Percentiles rank a stretch among this genome's conserved stretches.
phyloP scores from a whole-genome alignment of 2,797 vertebrate genomes.

The Enteromius thamalakanensis region DNA sequence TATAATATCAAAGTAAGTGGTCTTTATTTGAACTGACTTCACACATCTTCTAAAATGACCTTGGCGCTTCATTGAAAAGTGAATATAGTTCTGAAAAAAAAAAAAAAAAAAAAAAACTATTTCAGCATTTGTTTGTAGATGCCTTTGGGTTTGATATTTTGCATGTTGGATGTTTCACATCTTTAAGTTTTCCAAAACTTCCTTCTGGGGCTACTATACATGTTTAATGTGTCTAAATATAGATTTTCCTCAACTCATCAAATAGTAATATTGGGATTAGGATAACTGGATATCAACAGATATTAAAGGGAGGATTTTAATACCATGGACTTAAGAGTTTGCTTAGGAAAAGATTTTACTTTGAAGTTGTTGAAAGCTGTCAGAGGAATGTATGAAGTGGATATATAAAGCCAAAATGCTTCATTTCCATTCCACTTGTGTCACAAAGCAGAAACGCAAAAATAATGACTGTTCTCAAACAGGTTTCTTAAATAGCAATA shows the following conservation, averaged over 20 bases:
- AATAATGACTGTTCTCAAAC: neutral
- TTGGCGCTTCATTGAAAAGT: neutral
- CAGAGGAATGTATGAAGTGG: neutral
- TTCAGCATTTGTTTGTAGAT: conserved; percentile 8
- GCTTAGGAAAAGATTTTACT: conserved; percentile 19
- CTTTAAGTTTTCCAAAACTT: neutral
- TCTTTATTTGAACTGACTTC: neutral
- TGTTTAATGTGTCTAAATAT: conserved; percentile 3
- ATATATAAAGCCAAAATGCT: neutral
- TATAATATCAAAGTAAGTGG: neutral
- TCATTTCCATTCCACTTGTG: neutral
- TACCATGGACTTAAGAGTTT: conserved; percentile 15
- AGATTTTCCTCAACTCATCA: conserved; percentile 32
- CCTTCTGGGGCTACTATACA: neutral
- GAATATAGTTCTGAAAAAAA: neutral
- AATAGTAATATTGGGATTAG: conserved; percentile 38
- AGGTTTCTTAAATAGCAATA: neutral
- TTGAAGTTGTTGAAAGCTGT: conserved; percentile 28
- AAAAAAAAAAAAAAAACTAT: neutral
- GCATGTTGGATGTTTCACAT: neutral
- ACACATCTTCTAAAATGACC: conserved; percentile 4
- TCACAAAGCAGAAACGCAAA: neutral
- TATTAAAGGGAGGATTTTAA: conserved; percentile 38
- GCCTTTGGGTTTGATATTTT: neutral
- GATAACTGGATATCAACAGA: conserved; percentile 35